Base-by-base conservation (phyloP, 2,797 vertebrate species). In the Sebastes matsubarae region DNA sequence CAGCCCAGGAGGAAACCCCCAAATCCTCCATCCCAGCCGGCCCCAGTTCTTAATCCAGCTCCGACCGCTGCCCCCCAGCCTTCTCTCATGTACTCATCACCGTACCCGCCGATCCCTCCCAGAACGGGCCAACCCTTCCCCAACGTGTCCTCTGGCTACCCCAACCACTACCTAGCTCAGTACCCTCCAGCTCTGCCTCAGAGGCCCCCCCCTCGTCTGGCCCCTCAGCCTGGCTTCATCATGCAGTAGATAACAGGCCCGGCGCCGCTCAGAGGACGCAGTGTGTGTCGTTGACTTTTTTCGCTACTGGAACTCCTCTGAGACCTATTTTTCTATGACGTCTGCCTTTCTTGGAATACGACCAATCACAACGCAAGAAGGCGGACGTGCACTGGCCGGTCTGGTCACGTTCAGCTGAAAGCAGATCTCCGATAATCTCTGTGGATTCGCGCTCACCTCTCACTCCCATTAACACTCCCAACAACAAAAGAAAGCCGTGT, bases 181-280 rank as follows among this genome's bases (percentile, higher is more conserved):
- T 98, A 96, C 75, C 96, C 97, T 0, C 97, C 97, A 0, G 95
- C 97, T 12, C 80, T 98, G 70, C 97, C 98, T 36, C 97, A 98
- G 87, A 96, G 97, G 94, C 93, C 98, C 18, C 83, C 96, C 0
- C 94, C 97, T 14, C 96, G 96, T 29, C 81, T 99, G 84, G 95
- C 97, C 0, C 97, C 96, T 0, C 97, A 98, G 75, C 96, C 98
- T 0, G 98, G 98, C 80, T 99, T 99, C 88, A 99, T 99, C 90
- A 95, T 99, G 68, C 97, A 99, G 94, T 99, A 97, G 96, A 88
- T 63, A 11, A 11, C 76, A n/a, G 29, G 34, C 34, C 60, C 22
- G 60, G 14, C 30, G 69, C 78, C 24, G 59, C 84, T 69, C 68
- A 13, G 68, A 77, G 88, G 68, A 42, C 9, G 8, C 42, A 18